phyloP scores from a whole-genome alignment of 2,888 invertebrate species.

The Sympetrum striolatum region DNA sequence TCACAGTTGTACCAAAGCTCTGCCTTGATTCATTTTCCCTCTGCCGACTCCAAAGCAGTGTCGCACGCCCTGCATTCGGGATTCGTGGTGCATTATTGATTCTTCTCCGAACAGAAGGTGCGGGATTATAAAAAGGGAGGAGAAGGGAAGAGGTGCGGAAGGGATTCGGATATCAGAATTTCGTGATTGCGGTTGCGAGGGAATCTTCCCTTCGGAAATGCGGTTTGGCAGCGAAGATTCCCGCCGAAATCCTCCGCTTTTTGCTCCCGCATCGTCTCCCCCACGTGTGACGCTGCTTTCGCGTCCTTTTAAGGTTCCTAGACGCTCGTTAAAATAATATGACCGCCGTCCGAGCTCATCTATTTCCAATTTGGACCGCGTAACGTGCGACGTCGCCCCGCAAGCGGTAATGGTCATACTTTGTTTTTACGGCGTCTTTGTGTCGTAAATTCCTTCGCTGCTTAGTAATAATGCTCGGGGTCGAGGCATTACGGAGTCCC shows the following conservation, averaged over 20 bases:
- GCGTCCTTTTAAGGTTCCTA: background rate
- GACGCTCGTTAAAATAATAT: background rate
- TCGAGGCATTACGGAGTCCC: background rate
- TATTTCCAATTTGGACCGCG: background rate
- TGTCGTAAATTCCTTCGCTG: background rate
- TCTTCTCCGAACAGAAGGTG: background rate
- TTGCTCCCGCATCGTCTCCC: background rate
- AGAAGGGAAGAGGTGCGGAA: background rate
- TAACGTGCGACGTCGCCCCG: background rate
- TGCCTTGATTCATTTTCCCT: too few relatives aligned
- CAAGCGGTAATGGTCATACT: background rate
- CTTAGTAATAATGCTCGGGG: background rate
- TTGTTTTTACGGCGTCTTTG: background rate
- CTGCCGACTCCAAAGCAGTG: too few relatives aligned
- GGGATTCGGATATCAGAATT: background rate
- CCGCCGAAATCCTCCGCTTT: background rate
- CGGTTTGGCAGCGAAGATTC: background rate
- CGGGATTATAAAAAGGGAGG: background rate
- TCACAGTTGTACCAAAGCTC: background rate
- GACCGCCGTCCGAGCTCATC: background rate
- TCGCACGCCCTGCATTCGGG: background rate
- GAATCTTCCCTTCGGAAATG: background rate
- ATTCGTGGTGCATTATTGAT: conserved; percentile 1
- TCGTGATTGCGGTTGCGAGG: background rate
- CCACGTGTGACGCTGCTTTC: background rate